Conservation (phyloP, 2,797 vertebrate genomes). For the Erpetoichthys calabaricus region DNA sequence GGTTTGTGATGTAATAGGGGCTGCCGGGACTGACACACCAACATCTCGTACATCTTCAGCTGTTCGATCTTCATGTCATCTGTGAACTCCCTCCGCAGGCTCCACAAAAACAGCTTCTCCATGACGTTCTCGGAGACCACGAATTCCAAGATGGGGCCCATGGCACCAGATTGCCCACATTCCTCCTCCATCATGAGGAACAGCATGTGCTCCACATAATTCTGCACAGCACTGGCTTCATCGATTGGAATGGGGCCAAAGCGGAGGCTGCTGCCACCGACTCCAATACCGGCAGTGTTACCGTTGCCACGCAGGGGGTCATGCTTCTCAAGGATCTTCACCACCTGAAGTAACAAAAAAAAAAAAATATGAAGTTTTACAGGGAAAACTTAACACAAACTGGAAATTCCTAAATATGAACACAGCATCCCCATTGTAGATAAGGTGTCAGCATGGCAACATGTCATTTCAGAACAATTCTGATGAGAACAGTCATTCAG, state of each 20-base stretch:
- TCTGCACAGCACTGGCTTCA: constrained; percentile 88
- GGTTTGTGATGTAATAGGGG: constrained; percentile 93
- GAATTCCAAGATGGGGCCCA: constrained; percentile 95
- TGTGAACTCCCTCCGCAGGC: constrained; percentile 79
- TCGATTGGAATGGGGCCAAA: constrained; percentile 63
- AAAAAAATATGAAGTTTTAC: background rate
- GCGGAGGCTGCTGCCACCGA: constrained; percentile 21
- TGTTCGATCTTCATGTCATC: constrained; percentile 94
- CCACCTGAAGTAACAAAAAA: constrained; percentile 52
- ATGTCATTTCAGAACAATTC: too few relatives aligned
- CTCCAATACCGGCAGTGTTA: constrained; percentile 35
- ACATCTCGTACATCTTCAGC: constrained; percentile 92
- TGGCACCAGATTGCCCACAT: constrained; percentile 67
- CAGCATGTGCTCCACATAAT: constrained; percentile 96
- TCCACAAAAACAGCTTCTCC: constrained; percentile 97
- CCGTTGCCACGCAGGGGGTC: constrained; percentile 73
- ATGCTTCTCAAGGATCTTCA: constrained; percentile 91
- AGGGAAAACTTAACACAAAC: too few relatives aligned
- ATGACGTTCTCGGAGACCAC: constrained; percentile 95
- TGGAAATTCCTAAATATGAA: too few relatives aligned
- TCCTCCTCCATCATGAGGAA: constrained; percentile 85
- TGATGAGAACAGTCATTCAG: too few relatives aligned
- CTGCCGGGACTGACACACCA: constrained; percentile 81
- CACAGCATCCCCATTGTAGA: too few relatives aligned
- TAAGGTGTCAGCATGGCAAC: too few relatives aligned